Conservation (phyloP, 2,888 invertebrate species). For the Drosophila macrospina region DNA sequence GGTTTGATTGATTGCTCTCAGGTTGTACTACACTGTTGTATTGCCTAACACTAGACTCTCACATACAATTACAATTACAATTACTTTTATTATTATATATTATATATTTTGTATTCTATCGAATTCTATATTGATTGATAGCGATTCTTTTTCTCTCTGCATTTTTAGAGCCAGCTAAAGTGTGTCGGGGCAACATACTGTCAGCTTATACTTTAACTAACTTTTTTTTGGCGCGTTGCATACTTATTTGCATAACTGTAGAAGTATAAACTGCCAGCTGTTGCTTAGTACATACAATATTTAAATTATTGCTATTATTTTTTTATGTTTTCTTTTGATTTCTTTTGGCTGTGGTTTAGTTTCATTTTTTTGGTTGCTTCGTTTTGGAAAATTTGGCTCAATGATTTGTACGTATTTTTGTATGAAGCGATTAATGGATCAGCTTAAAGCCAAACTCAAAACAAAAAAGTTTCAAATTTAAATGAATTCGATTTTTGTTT, state of each 20-base stretch:
- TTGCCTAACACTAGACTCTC: conserved; percentile 73
- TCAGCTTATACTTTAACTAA: conserved; percentile 28
- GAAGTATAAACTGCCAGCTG: conserved; percentile 25
- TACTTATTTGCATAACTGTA: conserved; percentile 38
- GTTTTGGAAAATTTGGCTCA: conserved; percentile 57
- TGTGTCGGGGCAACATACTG: conserved; percentile 22
- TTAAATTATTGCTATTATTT: conserved; percentile 14
- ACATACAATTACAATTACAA: conserved; percentile 28
- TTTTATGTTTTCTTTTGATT: conserved; percentile 23
- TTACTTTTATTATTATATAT: conserved; percentile 14
- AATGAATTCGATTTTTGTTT: conserved; percentile 58
- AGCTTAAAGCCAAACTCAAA: conserved; percentile 45
- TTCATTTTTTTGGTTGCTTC: conserved; percentile 59
- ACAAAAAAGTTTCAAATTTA: conserved; percentile 38
- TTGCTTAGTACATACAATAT: conserved; percentile 11
- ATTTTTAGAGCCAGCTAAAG: conserved; percentile 41
- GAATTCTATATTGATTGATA: conserved; percentile 53
- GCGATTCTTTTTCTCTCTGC: conserved; percentile 39
- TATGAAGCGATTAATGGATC: conserved; percentile 44
- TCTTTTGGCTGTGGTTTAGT: conserved; percentile 66
- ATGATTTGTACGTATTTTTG: conserved; percentile 47
- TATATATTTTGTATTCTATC: conserved; percentile 35
- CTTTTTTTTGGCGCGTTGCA: conserved; percentile 21
- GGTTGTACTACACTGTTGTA: conserved; percentile 72
- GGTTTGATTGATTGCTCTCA: conserved; percentile 76